Conservation (phyloP, 2,113 vertebrate genomes). For the Tragelaphus imberbis region DNA sequence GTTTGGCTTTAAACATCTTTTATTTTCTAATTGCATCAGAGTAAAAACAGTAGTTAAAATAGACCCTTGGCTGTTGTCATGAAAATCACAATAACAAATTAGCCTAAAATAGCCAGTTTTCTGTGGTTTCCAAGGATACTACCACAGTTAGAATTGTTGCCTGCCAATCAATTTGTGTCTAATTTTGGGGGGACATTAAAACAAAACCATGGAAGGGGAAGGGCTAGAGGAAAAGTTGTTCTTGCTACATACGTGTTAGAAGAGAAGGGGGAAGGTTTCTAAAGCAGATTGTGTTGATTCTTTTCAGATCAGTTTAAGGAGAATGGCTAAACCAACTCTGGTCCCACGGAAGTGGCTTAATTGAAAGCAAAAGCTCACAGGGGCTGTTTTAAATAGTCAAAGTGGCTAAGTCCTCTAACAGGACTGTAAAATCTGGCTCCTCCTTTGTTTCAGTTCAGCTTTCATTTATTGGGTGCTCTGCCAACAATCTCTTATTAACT, state of each 20-base stretch:
- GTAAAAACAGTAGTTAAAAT: slow-evolving; percentile 59
- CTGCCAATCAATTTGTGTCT: background rate
- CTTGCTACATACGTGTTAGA: background rate
- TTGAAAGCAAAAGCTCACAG: background rate
- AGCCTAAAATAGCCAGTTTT: slow-evolving; percentile 31
- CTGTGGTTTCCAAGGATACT: slow-evolving; percentile 54
- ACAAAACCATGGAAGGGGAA: background rate
- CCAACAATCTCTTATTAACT: background rate
- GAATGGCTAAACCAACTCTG: background rate
- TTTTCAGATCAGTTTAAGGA: background rate
- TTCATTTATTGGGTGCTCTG: background rate
- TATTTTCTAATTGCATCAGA: slow-evolving; percentile 58
- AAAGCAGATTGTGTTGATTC: background rate
- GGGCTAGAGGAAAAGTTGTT: background rate
- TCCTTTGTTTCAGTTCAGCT: background rate
- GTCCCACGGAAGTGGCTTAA: background rate
- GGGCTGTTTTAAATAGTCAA: background rate
- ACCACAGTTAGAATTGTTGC: slow-evolving; percentile 19
- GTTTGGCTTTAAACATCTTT: slow-evolving; percentile 44
- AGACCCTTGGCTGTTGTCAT: slow-evolving; percentile 48
- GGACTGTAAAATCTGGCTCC: background rate
- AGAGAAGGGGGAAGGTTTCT: background rate
- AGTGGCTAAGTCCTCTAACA: background rate
- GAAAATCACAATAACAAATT: slow-evolving; percentile 39
- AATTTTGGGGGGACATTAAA: background rate